Base-by-base conservation (phyloP, 2,797 vertebrate species). In the Masticophis lateralis region DNA sequence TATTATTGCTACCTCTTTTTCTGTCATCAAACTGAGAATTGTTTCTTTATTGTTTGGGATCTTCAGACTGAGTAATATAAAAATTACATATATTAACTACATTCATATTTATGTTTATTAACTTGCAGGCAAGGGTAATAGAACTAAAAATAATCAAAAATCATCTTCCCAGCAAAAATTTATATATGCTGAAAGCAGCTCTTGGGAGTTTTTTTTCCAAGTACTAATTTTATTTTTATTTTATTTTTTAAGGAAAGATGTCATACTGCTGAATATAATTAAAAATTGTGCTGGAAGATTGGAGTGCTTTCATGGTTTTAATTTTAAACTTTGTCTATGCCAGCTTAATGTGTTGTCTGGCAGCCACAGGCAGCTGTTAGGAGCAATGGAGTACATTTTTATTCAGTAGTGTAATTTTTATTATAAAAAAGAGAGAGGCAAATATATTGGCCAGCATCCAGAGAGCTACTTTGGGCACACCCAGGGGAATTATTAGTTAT, bases 271-370 rank as follows among this genome's bases (percentile, higher is more conserved):
- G 89, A 60, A 83, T 91, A 88, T 88, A 53, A n/a, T 87, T 88
- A 79, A 56, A 91, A 83, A 88, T 61, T 66, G 28, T 74, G 37
- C 60, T 69, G 28, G 66, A 87, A 91, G 28, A 22, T 27, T 91
- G 89, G 83, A 86, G 12, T 90, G 87, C 27, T 69, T 90, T 87
- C 22, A 51, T 91, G 83, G 61, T 91, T 93, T 91, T 59, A 93
- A 87, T 93, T 87, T 91, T 74, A 93, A 90, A 69, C 89, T 87
- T 47, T 37, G n/a, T 56, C 43, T 27, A 90, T 91, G 61, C 89
- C 83, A 91, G 89, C 61, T 90, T 90, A 87, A 93, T 90, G 83
- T 91, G 69, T 91, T 93, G 61, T 87, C 79, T 93, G 89, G 92
- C 89, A 93, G 60, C 86, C 92, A 74, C 43, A 91, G 32, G 11